Base-by-base conservation (phyloP, 2,113 vertebrate species). In the Microcebus lehilahytsara region DNA sequence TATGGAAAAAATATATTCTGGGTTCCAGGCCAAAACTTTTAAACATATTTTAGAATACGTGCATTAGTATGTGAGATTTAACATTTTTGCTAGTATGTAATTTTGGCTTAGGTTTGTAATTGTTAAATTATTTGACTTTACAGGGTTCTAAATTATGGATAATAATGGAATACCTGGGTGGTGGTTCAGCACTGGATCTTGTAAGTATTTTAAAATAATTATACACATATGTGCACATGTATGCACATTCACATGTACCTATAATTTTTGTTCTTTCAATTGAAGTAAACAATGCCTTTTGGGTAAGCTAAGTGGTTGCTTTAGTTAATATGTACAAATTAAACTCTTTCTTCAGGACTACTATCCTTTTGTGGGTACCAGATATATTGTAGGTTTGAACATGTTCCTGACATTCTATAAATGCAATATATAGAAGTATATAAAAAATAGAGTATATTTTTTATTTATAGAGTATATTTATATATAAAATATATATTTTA, bases 111-210 rank as follows among this genome's bases (percentile, higher is more conserved):
- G 5, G 25, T 90, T 96, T 96, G 13, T 91, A 88, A 94, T 88
- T 81, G 85, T 95, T 91, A 53, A 75, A 77, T 64, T 95, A 9
- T 89, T 96, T 88, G 96, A 71, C 42, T 98, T 98, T 98, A 58
- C 98, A 99, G 99, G 99, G 99, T 97, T 99, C 99, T 97, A 99
- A 99, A 97, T 98, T 99, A 98, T 99, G 99, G 99, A 99, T 99
- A 97, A 99, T 99, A 98, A 99, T 99, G 99, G 99, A 99, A 98
- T 99, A 99, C 98, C 98, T 99, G 93, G 99, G 99, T 95, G 99
- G 99, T 85, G 99, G 99, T 92, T 99, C 99, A 93, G 99, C 99
- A 13, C 98, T 99, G 96, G 99, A 99, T 98, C 99, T 99, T 98
- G 99, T 99, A 98, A 99, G 99, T 98, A 98, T 96, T 97, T 90